These are phyloP conservation scores for Indicator indicator DNA, from an alignment of 2,113 vertebrate genomes.

Conservation along the genomic window DNA sequence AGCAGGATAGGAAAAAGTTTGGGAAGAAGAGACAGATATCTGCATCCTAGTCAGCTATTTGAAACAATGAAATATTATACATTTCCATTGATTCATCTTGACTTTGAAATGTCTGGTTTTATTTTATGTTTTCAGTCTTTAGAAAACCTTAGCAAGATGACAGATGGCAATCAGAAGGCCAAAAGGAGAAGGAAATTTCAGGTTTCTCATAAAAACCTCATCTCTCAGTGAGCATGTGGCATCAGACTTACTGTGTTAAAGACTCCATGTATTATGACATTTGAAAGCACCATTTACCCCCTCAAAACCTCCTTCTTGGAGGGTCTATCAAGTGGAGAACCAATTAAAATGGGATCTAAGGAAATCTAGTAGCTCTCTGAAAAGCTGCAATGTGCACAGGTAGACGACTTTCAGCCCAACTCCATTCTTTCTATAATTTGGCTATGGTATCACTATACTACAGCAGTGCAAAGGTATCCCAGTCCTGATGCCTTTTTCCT, in stretches of 20 bases:
- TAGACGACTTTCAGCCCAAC: neutral
- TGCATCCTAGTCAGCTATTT: neutral
- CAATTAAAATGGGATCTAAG: neutral
- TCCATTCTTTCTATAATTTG: neutral
- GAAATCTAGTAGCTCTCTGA: neutral
- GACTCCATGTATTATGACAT: neutral
- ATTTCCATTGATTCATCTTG: neutral
- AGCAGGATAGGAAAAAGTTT: neutral
- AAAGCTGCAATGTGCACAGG: neutral
- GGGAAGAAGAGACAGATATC: neutral
- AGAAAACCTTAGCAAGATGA: neutral
- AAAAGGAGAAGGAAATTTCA: neutral
- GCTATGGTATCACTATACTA: neutral
- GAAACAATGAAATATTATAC: neutral
- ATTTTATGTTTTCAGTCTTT: neutral
- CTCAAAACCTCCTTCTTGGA: neutral
- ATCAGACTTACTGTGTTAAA: neutral
- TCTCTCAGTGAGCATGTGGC: neutral
- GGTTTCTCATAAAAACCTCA: neutral
- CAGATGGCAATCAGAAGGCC: neutral
- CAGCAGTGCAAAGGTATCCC: neutral
- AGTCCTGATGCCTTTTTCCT: neutral
- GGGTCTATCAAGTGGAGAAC: neutral
- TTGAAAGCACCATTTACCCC: neutral
- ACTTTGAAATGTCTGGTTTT: neutral